Evolutionary conservation across 2,888 invertebrate species (phyloP), one percentile per base, ranked within the genome.

Genomic region (Eupithecia exiguata): DNA sequence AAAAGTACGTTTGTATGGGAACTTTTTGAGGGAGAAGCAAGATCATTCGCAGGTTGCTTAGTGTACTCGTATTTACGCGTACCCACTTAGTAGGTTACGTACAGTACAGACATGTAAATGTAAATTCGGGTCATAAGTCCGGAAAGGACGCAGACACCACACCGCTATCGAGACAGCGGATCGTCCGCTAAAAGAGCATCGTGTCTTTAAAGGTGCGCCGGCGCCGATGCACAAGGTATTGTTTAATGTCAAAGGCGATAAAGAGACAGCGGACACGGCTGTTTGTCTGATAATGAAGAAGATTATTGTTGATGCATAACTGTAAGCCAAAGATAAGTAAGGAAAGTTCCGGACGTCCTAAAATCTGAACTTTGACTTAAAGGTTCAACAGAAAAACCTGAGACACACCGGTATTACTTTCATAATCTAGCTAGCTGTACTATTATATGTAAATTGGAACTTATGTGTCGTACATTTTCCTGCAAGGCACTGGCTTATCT

Each of bases 141-240:
- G 66, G 40, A 66, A 66, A 66, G 40, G 66, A 36, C 12, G 25
- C 66, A 65, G 63, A 65, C 63, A 66, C 14, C 40, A 67, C 49
- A 67, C 49, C 49, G 66, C 61, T 69, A 36, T 36, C 10, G 10
- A 21, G 49, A 63, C 75, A 67, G 72, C 72, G 58, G 49, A 68
- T 69, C 40, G 67, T 76, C 73, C 76, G 70, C 70, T 74, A 53
- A 65, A 70, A 16, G 53, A 70, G 58, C 71, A 68, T 46, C 25
- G 67, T 73, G 62, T 66, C 69, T 71, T 72, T 75, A 72, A 78
- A 77, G 78, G 77, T 76, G 79, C 72, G 74, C 78, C 76, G 74
- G 79, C 72, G 74, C 78, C 76, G 74, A 63, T 76, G 74, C 77
- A 78, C 77, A 74, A 71, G 68, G 75, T 72, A 76, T 77, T 76